Base-by-base conservation (phyloP, 2,888 invertebrate genomes). In the Boloria euphrosyne region DNA sequence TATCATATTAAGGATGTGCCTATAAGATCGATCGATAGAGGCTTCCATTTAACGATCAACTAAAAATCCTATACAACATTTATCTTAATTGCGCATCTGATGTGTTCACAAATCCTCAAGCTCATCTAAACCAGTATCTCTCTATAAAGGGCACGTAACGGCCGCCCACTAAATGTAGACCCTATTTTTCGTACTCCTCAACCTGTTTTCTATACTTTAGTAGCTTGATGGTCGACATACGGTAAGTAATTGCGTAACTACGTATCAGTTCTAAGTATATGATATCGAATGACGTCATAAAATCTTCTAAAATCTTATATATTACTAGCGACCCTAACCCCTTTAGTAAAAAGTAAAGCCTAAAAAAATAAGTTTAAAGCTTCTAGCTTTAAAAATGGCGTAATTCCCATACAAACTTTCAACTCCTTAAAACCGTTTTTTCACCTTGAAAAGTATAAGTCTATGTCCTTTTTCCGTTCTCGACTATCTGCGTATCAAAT, bases 1-100 rank as follows among this genome's bases (percentile, higher is more conserved):
- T 13, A 27, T 27, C 13, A 22, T 5, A 57, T 22, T n/a, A 46
- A n/a, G 22, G 22, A 46, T 6, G 13, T 57, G 13, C 10, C 46
- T 18, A 58, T 27, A 64, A 16, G 27, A 46, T 6, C 43, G 13
- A 22, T 59, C 18, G 43, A 50, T 57, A 57, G 31, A 49, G 38
- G 27, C 18, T 18, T 16, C 16, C 44, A 14, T 43, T 52, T 65
- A 58, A 52, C 52, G 58, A 51, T 64, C 31, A 65, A 63, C 63
- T 63, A 63, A 65, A 65, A 65, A 65, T 65, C 58, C 31, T 38
- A 50, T 59, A 52, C 46, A n/a, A 22, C 17, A n/a, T 50, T 65
- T 59, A 68, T 68, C 68, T 62, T 68, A 68, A 68, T 68, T 68
- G 68, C 62, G 55, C 31, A 68, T 68, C 68, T 55, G 38, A 59